A percentile compares a stretch with the other conserved stretches of the same genome.
Evolutionary conservation across 1,140 invertebrate genomes (phyloP).

Genomic region (Lepidurus packardi): DNA sequence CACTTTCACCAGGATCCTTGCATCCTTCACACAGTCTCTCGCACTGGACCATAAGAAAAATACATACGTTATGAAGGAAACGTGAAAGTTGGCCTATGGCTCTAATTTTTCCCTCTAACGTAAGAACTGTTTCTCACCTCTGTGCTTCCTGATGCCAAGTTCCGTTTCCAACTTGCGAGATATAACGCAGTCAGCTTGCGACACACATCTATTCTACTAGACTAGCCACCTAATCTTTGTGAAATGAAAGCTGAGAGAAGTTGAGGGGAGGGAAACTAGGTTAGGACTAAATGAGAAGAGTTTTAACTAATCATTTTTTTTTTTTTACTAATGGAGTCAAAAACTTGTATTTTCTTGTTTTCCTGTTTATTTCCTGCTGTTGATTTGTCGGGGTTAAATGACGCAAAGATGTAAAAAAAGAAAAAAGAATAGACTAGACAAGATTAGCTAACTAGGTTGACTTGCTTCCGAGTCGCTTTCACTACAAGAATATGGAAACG

Average conservation of each 20-base stretch:
- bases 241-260: background rate
- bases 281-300: background rate
- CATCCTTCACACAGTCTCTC: background rate
- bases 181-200: background rate
- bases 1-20: constrained; percentile 21
- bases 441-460: no score
- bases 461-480: background rate
- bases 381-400: no score
- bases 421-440: no score
- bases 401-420: no score
- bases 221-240: background rate
- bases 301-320: no score
- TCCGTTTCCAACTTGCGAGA: background rate
- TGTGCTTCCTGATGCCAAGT: constrained; percentile 8
- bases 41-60: background rate
- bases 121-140: background rate
- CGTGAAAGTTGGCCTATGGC: background rate
- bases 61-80: background rate
- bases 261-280: background rate
- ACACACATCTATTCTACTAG: background rate
- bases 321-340: no score
- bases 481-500: background rate
- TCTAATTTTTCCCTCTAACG: background rate
- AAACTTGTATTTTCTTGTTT: no score
- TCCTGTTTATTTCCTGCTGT: no score